A percentile compares a stretch with the other conserved stretches of the same genome.
These are phyloP conservation scores for Clistopyga incitator DNA, from an alignment of 2,888 invertebrate genomes.

Conservation along the genomic window DNA sequence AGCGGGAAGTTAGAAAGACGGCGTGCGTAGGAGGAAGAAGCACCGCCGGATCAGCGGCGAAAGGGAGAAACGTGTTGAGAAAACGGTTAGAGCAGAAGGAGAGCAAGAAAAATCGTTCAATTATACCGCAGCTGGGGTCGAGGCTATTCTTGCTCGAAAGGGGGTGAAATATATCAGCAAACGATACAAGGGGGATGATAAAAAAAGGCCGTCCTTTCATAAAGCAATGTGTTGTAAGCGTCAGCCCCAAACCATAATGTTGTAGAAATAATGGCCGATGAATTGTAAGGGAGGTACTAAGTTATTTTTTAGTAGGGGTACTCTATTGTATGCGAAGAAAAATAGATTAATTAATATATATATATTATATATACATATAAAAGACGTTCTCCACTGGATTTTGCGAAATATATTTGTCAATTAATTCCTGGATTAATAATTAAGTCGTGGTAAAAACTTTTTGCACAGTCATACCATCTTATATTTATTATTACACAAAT, in stretches of 20 bases:
- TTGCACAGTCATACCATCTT: too few species aligned
- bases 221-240: neutral
- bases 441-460: too few species aligned
- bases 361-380: neutral
- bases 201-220: conserved; percentile 1
- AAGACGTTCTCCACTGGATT: neutral
- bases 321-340: too few species aligned
- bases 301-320: neutral
- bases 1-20: conserved; percentile 29
- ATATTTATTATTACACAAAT: too few species aligned
- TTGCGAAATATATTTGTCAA: too few species aligned
- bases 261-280: neutral
- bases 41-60: conserved; percentile 9
- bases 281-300: neutral
- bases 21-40: conserved; percentile 3
- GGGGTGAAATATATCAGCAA: conserved; percentile 26
- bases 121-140: neutral
- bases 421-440: too few species aligned
- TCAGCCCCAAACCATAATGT: neutral
- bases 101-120: conserved; percentile 30
- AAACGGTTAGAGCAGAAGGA: conserved; percentile 1
- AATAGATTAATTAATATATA: too few species aligned
- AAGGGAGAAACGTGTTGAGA: conserved; percentile 24
- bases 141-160: conserved; percentile 18
- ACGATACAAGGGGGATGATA: conserved; percentile 33